Evolutionary conservation across 2,113 vertebrate genomes (phyloP).

Genomic region (Cercocebus atys): DNA sequence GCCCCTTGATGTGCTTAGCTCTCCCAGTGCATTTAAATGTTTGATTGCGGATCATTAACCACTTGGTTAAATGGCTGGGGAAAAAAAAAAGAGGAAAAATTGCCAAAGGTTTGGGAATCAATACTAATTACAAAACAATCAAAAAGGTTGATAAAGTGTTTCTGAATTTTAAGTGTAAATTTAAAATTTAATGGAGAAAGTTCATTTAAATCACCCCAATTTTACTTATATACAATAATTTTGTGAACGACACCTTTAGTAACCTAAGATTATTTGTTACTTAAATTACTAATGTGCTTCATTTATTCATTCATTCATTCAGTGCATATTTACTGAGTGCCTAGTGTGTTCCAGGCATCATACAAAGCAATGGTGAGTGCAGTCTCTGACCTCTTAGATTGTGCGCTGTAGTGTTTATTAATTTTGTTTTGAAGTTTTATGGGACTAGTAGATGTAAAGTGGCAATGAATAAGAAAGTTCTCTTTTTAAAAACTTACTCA

Average conservation of each 20-base stretch:
- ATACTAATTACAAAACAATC: conserved; percentile 45
- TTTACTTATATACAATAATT: background rate
- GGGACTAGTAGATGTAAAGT: background rate
- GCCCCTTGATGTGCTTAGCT: conserved; percentile 24
- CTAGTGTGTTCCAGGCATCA: background rate
- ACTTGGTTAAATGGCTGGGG: conserved; percentile 59
- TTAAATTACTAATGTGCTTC: background rate
- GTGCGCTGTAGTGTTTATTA: background rate
- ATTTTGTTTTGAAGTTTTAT: background rate
- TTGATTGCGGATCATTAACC: conserved; percentile 59
- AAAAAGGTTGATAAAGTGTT: background rate
- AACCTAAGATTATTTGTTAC: background rate
- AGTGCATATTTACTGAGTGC: background rate
- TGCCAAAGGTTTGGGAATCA: conserved; percentile 11
- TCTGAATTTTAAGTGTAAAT: conserved; percentile 37
- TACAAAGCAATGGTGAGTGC: background rate
- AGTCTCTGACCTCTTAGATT: background rate
- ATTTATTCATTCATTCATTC: background rate
- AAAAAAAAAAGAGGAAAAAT: background rate
- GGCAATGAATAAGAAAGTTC: background rate
- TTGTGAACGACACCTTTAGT: background rate
- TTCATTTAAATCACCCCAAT: background rate
- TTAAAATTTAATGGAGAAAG: background rate
- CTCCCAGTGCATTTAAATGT: conserved; percentile 32
- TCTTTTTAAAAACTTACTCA: background rate